Evolutionary conservation across 2,113 vertebrate species (phyloP), one percentile per base, ranked within the genome.

Genomic region (Saiga tatarica): DNA sequence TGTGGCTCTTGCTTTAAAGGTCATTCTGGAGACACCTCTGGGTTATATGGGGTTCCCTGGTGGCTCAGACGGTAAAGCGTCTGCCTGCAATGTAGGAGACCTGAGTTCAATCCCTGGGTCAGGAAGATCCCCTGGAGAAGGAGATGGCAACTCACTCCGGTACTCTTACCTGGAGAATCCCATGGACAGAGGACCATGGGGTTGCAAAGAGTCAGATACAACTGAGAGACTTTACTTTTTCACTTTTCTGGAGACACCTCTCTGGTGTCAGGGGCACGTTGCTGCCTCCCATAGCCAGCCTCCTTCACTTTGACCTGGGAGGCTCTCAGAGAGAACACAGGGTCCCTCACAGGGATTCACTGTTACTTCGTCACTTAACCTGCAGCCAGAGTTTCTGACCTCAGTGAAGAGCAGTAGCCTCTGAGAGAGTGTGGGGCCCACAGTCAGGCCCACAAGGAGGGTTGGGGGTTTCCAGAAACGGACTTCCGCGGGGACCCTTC

Each of bases 1-100:
- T 67, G 81, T 83, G 95, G 28, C 76, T 87, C n/a, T 90, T 76
- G 50, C 78, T 91, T 84, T 97, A 87, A 79, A 55, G 84, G 12
- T n/a, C 88, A 1, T 74, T n/a, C 45, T 64, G 74, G 57, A 96
- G 47, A 39, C 62, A 6, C 19, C 88, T 50, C 52, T 2, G 0
- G n/a, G 10, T 39, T 71, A 39, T 71, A 71, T 71, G 67, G 67
- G n/a, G 0, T 71, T 23, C 5, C n/a, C 67, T 71, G n/a, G 67
- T 13, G 67, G 67, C 67, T 71, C 10, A 39, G 67, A 71, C 23
- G 64, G 64, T 39, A 71, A 39, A 71, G n/a, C 1, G 2, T 71
- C n/a, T 39, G 67, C 67, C 67, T 39, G 19, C 67, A 13, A 6
- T 71, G 21, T 19, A 71, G 67, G n/a, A 39, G 19, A 71, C 67